Evolutionary conservation across 2,113 vertebrate genomes (phyloP).

Genomic region (Ptilorrhoa leucosticta): DNA sequence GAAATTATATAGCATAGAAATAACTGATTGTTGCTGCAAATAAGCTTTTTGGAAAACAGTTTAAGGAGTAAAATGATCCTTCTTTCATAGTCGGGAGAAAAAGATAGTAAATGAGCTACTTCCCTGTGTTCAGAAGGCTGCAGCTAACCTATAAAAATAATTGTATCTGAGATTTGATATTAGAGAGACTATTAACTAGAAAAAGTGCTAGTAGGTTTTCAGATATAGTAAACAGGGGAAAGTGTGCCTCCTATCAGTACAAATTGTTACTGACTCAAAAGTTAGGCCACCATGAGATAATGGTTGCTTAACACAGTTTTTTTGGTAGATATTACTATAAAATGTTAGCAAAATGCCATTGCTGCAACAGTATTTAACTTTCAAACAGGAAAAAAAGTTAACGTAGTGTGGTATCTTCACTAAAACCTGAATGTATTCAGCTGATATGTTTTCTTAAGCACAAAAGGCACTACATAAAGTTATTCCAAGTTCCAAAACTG

Average conservation of each 20-base stretch:
- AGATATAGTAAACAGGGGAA: neutral
- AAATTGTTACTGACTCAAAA: neutral
- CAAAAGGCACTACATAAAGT: neutral
- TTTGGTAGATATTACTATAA: neutral
- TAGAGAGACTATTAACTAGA: neutral
- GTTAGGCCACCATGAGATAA: neutral
- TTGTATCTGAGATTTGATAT: neutral
- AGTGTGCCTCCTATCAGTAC: neutral
- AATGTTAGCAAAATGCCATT: neutral
- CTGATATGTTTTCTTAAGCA: neutral
- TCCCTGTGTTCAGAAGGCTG: neutral
- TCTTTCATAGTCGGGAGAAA: neutral
- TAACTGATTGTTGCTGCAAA: neutral
- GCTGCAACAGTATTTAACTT: neutral
- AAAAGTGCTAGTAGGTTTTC: neutral
- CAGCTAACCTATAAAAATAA: neutral
- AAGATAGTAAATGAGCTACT: neutral
- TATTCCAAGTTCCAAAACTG: neutral
- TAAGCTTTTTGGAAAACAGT: neutral
- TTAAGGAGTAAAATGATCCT: neutral
- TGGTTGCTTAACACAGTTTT: neutral
- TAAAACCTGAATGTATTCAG: neutral
- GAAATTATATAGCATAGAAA: slow-evolving; percentile 15
- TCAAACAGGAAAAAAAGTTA: neutral
- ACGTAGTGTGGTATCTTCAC: neutral